A percentile compares a stretch with the other conserved stretches of the same genome.
phyloP scores from a whole-genome alignment of 1,140 invertebrate genomes.

The Procambarus virginalis region DNA sequence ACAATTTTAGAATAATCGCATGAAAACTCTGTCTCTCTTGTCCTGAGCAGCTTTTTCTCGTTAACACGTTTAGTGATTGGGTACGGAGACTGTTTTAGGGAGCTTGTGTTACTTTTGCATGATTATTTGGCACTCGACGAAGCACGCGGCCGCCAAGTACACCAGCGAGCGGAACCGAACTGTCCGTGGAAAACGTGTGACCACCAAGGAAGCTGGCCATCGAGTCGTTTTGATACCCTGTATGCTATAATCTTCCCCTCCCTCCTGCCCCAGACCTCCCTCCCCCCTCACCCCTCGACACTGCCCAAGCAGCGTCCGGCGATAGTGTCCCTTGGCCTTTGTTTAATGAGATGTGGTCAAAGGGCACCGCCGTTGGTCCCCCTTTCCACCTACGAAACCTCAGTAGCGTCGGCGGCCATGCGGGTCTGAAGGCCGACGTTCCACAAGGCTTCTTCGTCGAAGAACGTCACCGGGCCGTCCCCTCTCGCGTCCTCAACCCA shows the following conservation, averaged over 20 bases:
- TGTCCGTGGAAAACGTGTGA: conserved; percentile 27
- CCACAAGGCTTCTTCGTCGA: conserved; percentile 45
- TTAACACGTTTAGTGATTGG: not conserved
- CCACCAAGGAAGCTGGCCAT: conserved; percentile 25
- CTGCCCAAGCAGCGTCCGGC: conserved; percentile 38
- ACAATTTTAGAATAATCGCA: too few relatives aligned
- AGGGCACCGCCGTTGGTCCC: conserved; percentile 55
- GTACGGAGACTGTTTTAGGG: not conserved
- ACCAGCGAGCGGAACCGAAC: conserved; percentile 27
- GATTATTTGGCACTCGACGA: conserved; percentile 19
- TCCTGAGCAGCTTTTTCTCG: not conserved
- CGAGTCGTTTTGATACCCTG: conserved; percentile 33
- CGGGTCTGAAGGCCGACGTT: conserved; percentile 42
- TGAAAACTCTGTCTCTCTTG: too few relatives aligned
- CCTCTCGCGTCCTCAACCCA: not conserved
- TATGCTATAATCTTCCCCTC: conserved; percentile 26
- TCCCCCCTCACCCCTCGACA: conserved; percentile 13
- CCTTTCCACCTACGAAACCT: conserved; percentile 56
- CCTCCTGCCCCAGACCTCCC: not conserved
- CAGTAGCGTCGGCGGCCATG: conserved; percentile 50
- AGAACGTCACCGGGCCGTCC: not conserved
- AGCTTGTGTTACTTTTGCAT: conserved; percentile 25
- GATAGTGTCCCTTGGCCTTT: conserved; percentile 62
- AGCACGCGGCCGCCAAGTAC: not conserved
- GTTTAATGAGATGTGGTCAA: conserved; percentile 67